Percentiles rank a stretch among this genome's conserved stretches.
Conservation (phyloP, 2,797 vertebrate species). For the Melanotaenia boesemani region DNA sequence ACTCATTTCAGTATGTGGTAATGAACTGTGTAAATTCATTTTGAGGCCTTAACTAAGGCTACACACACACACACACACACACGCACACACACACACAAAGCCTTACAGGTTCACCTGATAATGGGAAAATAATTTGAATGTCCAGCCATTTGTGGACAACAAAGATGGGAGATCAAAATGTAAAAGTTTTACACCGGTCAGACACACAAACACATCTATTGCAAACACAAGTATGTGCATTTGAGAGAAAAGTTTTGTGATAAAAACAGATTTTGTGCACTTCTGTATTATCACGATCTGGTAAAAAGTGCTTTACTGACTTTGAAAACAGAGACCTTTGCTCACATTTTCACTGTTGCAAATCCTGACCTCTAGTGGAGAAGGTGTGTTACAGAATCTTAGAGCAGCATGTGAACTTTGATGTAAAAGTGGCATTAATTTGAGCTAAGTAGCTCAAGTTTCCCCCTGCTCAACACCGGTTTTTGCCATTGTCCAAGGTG, state of each 20-base stretch:
- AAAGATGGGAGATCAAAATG: background rate
- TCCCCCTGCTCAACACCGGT: too few relatives aligned
- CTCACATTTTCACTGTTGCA: background rate
- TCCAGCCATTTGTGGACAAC: background rate
- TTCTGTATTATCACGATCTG: background rate
- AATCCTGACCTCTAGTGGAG: conserved; percentile 63
- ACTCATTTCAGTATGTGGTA: background rate
- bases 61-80: too few relatives aligned
- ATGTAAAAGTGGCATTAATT: background rate
- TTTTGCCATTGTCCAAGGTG: too few relatives aligned
- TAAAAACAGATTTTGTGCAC: background rate
- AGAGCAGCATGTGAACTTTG: background rate
- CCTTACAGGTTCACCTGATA: background rate
- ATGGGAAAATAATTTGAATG: background rate
- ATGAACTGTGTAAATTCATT: background rate
- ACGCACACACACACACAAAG: too few relatives aligned
- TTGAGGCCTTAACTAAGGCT: background rate
- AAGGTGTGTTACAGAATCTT: conserved; percentile 6
- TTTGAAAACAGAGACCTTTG: background rate
- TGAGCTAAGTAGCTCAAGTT: too few relatives aligned
- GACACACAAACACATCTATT: background rate
- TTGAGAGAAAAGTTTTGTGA: background rate
- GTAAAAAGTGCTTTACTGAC: background rate
- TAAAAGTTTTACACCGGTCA: background rate
- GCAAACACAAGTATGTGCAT: background rate